Evolutionary conservation across 2,888 invertebrate species (phyloP).

Genomic region (Metallyticus violacea): DNA sequence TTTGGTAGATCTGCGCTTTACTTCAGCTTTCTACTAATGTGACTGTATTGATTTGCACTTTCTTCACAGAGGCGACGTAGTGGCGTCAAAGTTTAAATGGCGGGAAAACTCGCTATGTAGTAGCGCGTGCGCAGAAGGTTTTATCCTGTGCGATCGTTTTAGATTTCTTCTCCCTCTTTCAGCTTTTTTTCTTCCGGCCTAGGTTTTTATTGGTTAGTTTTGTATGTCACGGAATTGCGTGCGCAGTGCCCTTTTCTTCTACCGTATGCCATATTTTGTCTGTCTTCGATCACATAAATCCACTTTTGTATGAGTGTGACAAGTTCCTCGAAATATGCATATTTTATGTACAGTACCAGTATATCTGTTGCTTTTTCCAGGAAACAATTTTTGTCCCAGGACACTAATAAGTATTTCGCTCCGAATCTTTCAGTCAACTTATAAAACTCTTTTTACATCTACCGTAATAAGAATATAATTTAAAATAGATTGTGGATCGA

Average conservation of each 20-base stretch:
- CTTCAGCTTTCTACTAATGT: background rate
- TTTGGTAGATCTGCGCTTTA: too few species aligned
- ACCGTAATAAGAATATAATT: too few species aligned
- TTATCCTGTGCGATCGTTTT: background rate
- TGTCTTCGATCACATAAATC: background rate
- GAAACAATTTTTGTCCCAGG: background rate
- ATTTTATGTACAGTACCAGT: background rate
- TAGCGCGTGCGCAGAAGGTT: background rate
- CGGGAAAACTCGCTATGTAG: background rate
- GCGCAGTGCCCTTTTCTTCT: background rate
- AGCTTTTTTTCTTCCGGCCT: background rate
- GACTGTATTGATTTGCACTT: background rate
- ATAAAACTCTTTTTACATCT: too few species aligned
- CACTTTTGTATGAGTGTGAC: background rate
- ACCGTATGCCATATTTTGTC: background rate
- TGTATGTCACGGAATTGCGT: background rate
- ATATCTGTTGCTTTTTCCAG: background rate
- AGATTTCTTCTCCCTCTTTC: background rate
- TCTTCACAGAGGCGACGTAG: background rate
- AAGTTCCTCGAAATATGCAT: background rate
- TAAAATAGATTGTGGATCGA: too few species aligned
- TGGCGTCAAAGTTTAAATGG: background rate
- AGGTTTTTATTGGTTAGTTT: slow-evolving; percentile 16
- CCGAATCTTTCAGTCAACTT: background rate
- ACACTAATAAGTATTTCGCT: too few species aligned